phyloP scores from a whole-genome alignment of 2,888 invertebrate genomes.

The Agrypnus murinus region DNA sequence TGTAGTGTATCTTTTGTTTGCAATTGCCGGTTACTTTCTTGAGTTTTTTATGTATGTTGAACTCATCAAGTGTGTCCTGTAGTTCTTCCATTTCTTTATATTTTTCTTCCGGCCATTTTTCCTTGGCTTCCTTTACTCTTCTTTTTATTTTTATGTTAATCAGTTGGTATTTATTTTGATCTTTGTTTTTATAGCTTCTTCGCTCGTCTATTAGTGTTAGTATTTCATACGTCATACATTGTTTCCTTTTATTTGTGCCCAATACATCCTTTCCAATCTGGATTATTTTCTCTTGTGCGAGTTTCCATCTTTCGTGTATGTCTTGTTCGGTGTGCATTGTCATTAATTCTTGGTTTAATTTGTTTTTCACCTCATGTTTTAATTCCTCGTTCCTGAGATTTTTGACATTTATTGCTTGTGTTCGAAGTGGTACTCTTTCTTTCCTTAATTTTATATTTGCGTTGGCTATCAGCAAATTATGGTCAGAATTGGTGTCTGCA shows the following conservation, averaged over 20 bases:
- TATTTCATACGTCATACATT: too few species aligned
- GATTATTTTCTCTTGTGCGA: slow-evolving; percentile 12
- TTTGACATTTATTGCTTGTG: slow-evolving; percentile 1
- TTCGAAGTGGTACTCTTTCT: slow-evolving; percentile 10
- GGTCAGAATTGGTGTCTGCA: not conserved
- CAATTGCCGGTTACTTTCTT: slow-evolving; percentile 1
- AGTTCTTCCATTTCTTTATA: too few species aligned
- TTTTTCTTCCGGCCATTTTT: too few species aligned
- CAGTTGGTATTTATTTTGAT: not conserved
- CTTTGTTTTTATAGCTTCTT: slow-evolving; percentile 5
- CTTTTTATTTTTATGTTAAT: not conserved
- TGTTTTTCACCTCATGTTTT: not conserved
- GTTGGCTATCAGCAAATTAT: slow-evolving; percentile 11
- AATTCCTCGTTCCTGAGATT: slow-evolving; percentile 4
- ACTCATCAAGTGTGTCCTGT: too few species aligned
- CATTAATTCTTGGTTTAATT: slow-evolving; percentile 8
- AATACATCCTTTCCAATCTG: slow-evolving; percentile 4
- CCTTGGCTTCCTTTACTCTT: not conserved
- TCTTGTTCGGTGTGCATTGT: not conserved
- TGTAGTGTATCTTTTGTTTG: not conserved
- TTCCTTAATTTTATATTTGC: slow-evolving; percentile 8
- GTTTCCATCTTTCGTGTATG: not conserved
- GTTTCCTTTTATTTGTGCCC: not conserved
- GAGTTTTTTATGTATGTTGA: slow-evolving; percentile 1
- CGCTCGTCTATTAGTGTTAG: not conserved